Conservation (phyloP, 2,888 invertebrate genomes). For the Suillia variegata region DNA sequence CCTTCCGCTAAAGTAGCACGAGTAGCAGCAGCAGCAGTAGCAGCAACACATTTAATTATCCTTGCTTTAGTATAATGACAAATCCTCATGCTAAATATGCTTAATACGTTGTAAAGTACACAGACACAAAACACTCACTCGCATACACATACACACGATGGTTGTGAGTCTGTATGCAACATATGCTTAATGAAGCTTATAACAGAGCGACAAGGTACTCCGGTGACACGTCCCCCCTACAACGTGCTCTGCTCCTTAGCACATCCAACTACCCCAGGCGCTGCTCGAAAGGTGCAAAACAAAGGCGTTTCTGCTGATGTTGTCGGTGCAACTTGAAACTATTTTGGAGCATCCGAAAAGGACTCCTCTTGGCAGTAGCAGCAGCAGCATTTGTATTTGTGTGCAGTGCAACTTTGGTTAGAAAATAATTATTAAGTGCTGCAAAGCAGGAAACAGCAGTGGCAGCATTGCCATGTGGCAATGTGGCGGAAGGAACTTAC, state of each 20-base stretch:
- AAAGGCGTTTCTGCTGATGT: conserved; percentile 43
- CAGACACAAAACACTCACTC: conserved; percentile 18
- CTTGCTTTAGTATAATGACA: conserved; percentile 49
- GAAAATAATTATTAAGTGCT: conserved; percentile 13
- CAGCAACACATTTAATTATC: conserved; percentile 49
- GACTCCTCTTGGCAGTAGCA: background rate
- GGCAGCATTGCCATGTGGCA: background rate
- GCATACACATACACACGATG: conserved; percentile 12
- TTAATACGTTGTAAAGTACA: conserved; percentile 44
- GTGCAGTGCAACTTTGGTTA: background rate
- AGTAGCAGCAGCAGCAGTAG: too few species aligned
- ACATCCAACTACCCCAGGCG: too few species aligned
- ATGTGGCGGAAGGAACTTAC: background rate
- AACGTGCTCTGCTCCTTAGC: too few species aligned
- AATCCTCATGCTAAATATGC: conserved; percentile 57
- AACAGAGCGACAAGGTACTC: conserved; percentile 21
- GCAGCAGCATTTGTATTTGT: conserved; percentile 33
- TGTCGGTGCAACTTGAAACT: conserved; percentile 43
- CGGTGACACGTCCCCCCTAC: background rate
- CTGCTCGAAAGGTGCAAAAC: conserved; percentile 38
- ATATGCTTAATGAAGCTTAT: conserved; percentile 58
- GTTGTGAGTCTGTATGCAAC: conserved; percentile 21
- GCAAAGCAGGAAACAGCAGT: conserved; percentile 1
- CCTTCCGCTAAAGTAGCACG: too few species aligned
- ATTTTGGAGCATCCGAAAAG: background rate